Percentiles rank a stretch among this genome's conserved stretches.
These are phyloP conservation scores for Piliocolobus tephrosceles DNA, from an alignment of 2,113 vertebrate species.

Conservation along the genomic window DNA sequence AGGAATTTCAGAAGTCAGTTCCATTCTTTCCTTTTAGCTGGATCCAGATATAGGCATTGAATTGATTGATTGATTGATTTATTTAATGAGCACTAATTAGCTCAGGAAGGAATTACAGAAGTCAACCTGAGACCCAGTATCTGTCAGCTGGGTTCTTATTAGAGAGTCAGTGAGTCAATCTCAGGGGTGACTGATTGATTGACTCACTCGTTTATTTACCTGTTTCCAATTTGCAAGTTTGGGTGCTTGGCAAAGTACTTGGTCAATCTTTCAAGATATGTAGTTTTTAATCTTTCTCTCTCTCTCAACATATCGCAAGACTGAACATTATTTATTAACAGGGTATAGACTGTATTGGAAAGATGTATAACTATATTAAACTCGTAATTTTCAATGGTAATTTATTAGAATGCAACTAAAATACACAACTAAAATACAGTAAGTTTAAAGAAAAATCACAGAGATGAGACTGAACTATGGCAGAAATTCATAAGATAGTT, in stretches of 20 bases:
- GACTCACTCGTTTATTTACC: conserved; percentile 19
- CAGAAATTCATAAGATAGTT: not conserved
- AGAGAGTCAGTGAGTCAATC: not conserved
- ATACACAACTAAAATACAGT: not conserved
- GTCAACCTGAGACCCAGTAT: not conserved
- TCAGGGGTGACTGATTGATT: conserved; percentile 6
- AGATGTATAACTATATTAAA: not conserved
- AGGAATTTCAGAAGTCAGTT: conserved; percentile 13
- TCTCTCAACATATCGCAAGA: not conserved
- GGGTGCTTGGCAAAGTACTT: not conserved
- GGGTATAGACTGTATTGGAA: not conserved
- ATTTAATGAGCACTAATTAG: not conserved
- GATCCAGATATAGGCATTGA: not conserved
- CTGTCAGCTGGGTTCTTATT: not conserved
- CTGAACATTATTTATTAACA: not conserved
- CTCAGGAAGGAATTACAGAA: conserved; percentile 29
- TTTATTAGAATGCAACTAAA: not conserved
- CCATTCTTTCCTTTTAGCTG: not conserved
- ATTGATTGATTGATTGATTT: not conserved
- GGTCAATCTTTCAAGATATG: not conserved
- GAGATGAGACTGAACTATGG: not conserved
- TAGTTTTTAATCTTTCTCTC: not conserved
- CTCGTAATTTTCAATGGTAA: not conserved
- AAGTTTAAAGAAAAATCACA: not conserved
- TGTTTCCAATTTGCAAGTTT: not conserved